Conservation (phyloP, 2,888 invertebrate species). For the Spilarctia lutea region DNA sequence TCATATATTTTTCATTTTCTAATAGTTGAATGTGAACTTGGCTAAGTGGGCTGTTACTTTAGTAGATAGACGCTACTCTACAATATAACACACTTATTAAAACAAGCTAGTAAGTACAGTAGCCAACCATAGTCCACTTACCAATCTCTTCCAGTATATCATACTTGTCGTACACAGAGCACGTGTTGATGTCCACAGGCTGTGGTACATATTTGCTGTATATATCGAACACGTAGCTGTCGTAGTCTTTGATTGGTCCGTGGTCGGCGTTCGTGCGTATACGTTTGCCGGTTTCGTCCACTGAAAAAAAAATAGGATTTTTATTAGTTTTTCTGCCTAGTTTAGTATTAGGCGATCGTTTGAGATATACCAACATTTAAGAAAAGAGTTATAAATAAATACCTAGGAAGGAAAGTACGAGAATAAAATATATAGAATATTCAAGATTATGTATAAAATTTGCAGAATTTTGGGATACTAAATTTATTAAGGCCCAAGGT, state of each 20-base stretch:
- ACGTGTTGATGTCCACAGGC: slow-evolving; percentile 97
- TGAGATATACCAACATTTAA: background rate
- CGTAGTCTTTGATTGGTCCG: slow-evolving; percentile 97
- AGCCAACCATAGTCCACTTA: slow-evolving; percentile 60
- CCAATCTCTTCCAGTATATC: slow-evolving; percentile 99
- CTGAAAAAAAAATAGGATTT: slow-evolving; percentile 61
- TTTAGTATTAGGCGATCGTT: background rate
- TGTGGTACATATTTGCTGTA: slow-evolving; percentile 99
- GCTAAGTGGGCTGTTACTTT: background rate
- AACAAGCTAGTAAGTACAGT: slow-evolving; percentile 3
- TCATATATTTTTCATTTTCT: too few relatives aligned
- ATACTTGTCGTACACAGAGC: slow-evolving; percentile 98
- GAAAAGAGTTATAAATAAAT: background rate
- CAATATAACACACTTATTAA: background rate
- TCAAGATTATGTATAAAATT: background rate
- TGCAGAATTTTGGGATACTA: background rate
- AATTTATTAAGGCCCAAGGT: too few relatives aligned
- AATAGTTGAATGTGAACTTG: too few relatives aligned
- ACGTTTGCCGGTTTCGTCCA: slow-evolving; percentile 95
- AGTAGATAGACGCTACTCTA: background rate
- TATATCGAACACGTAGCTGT: slow-evolving; percentile 98
- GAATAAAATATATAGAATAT: too few relatives aligned
- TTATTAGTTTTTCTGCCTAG: background rate
- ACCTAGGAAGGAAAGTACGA: too few relatives aligned
- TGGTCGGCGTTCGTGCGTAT: slow-evolving; percentile 96